These are phyloP conservation scores for Polypterus senegalus DNA, from an alignment of 2,113 vertebrate genomes.

Conservation along the genomic window DNA sequence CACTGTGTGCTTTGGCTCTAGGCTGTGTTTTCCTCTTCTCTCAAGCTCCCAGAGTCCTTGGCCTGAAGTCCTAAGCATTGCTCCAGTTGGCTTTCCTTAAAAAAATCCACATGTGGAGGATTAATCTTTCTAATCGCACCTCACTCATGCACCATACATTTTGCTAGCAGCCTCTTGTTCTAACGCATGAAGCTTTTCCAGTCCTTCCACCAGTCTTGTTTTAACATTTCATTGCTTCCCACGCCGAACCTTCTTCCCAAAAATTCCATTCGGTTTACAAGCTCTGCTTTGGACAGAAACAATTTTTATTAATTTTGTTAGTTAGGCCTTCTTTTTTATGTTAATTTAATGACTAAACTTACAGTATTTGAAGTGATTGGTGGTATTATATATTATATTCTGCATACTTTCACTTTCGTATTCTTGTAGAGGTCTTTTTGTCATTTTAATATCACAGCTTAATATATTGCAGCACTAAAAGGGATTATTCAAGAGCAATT, in stretches of 20 bases:
- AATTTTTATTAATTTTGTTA: too few relatives aligned
- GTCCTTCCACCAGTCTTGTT: constrained; percentile 21
- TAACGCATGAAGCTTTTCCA: constrained; percentile 2
- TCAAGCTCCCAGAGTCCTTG: constrained; percentile 42
- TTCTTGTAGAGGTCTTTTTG: too few relatives aligned
- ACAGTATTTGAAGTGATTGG: too few relatives aligned
- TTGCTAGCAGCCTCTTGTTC: constrained; percentile 36
- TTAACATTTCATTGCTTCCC: constrained; percentile 19
- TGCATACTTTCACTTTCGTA: too few relatives aligned
- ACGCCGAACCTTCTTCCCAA: not conserved
- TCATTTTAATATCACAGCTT: too few relatives aligned
- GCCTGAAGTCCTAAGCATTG: constrained; percentile 54
- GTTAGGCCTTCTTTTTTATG: too few relatives aligned
- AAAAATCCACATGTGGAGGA: constrained; percentile 60
- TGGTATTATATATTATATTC: too few relatives aligned
- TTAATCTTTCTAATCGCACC: constrained; percentile 40
- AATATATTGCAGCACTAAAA: too few relatives aligned
- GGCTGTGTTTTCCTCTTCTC: constrained; percentile 44
- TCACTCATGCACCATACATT: constrained; percentile 44
- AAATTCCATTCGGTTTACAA: too few relatives aligned
- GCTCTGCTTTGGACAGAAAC: too few relatives aligned
- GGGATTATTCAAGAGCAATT: too few relatives aligned
- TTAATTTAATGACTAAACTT: too few relatives aligned
- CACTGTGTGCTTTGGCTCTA: constrained; percentile 68
- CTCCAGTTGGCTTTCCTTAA: constrained; percentile 62